Base-by-base conservation (phyloP, 2,797 vertebrate species). In the Poeciliopsis paucimaculata region DNA sequence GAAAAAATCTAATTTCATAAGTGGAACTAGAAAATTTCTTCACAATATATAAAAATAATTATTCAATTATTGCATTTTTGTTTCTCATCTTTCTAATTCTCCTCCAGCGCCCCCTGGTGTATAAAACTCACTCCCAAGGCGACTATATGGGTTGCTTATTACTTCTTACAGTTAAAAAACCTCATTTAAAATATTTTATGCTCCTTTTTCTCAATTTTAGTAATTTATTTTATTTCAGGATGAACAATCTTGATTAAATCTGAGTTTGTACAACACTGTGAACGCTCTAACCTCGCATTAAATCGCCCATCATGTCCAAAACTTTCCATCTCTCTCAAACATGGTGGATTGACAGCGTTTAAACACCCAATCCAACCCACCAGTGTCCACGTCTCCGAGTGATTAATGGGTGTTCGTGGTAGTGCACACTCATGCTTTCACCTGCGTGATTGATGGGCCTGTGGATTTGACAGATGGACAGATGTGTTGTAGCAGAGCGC, bases 351-450 rank as follows among this genome's bases (percentile, higher is more conserved):
- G 77, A 77, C 71, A 39, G 74, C 73, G 41, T 78, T 77, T 77
- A 73, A 77, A 76, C 74, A 75, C 39, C 57, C 41, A 23, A 70
- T 18, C 62, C 78, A 80, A 57, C 82, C 78, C 51, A 73, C 51
- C 75, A 80, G 53, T 60, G 47, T 45, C 46, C 34, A 64, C 45
- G 91, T 89, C 89, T 77, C 72, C 1, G 78, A 84, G 89, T 94
- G 92, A 94, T 92, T 93, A 93, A 94, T 93, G 88, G 83, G 20
- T 72, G 90, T 77, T 88, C 87, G 60, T 75, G 31, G 85, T 34
- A 28, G 80, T 90, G 73, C 83, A 51, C 88, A 75, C 91, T 90
- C 88, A 86, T 86, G 89, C 88, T 31, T 68, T 89, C 86, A 82
- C 82, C 81, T 12, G 73, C 36, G 71, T 93, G 93, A 94, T 91